Percentiles rank a stretch among this genome's conserved stretches.
Evolutionary conservation across 2,888 invertebrate species (phyloP).

Genomic region (Melangyna quadrimaculata): DNA sequence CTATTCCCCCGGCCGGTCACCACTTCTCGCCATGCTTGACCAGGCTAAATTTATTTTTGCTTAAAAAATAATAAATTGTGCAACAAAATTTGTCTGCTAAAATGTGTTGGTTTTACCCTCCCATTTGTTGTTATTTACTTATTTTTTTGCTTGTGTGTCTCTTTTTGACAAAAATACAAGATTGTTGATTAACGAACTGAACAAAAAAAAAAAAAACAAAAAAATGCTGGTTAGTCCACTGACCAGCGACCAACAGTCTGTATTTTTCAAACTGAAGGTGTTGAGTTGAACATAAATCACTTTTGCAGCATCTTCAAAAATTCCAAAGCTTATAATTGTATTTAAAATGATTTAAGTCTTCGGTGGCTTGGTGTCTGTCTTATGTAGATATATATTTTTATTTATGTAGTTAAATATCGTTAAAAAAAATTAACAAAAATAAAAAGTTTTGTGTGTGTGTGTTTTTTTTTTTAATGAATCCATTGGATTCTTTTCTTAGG

Average conservation of each 20-base stretch:
- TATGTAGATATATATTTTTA: background rate
- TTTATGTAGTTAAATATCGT: background rate
- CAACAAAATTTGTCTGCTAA: constrained; percentile 53
- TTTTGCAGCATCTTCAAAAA: constrained; percentile 27
- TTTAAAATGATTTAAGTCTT: constrained; percentile 13
- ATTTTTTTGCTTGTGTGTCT: background rate
- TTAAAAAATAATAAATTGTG: constrained; percentile 43
- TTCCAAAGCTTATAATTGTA: constrained; percentile 30
- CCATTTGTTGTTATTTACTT: constrained; percentile 32
- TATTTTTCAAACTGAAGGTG: constrained; percentile 30
- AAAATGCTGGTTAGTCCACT: constrained; percentile 25
- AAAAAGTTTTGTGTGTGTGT: too few relatives aligned
- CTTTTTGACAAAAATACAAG: constrained; percentile 25
- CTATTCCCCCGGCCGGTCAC: background rate
- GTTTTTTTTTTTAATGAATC: background rate
- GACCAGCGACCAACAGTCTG: constrained; percentile 21
- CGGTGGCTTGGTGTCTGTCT: background rate
- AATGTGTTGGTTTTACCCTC: constrained; percentile 39
- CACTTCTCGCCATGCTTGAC: background rate
- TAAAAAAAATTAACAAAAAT: background rate
- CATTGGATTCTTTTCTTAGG: background rate
- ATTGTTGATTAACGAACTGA: constrained; percentile 53
- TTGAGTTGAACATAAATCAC: constrained; percentile 56
- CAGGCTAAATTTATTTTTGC: constrained; percentile 16
- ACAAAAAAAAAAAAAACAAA: constrained; percentile 33